Percentiles rank a stretch among this genome's conserved stretches.
Conservation (phyloP, 2,113 vertebrate species). For the Melanocharis versteri region DNA sequence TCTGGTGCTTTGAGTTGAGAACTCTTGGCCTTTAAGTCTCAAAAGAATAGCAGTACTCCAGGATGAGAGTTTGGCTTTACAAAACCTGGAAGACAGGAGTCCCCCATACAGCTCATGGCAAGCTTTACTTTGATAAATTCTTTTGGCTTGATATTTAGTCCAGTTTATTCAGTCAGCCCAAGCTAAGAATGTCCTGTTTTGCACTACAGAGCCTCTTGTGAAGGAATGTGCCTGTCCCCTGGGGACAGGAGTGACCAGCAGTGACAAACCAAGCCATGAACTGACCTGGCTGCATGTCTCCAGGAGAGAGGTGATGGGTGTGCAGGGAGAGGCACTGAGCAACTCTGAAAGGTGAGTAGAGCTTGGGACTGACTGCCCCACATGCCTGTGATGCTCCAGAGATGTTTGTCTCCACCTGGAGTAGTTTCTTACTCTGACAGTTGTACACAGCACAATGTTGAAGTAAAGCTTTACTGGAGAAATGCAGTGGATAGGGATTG, state of each 20-base stretch:
- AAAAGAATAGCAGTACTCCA: not conserved
- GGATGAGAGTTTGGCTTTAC: not conserved
- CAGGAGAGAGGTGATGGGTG: not conserved
- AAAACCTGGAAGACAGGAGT: not conserved
- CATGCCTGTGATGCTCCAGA: not conserved
- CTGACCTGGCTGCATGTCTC: not conserved
- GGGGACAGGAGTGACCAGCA: not conserved
- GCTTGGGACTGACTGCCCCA: not conserved
- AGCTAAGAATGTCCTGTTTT: not conserved
- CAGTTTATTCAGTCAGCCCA: not conserved
- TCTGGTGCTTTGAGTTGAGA: not conserved
- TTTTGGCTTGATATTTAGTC: not conserved
- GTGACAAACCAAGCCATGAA: not conserved
- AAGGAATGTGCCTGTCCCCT: not conserved
- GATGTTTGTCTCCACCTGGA: not conserved
- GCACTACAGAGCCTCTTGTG: not conserved
- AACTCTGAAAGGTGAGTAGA: not conserved
- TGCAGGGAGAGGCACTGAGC: not conserved
- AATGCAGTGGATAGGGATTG: not conserved
- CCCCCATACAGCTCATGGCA: not conserved
- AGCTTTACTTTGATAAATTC: not conserved
- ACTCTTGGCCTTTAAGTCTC: not conserved
- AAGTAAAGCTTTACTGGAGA: not conserved
- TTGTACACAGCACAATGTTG: rapidly evolving
- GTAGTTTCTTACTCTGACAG: not conserved